Evolutionary conservation across 2,797 vertebrate species (phyloP).

Genomic region (Syngnathus acus): DNA sequence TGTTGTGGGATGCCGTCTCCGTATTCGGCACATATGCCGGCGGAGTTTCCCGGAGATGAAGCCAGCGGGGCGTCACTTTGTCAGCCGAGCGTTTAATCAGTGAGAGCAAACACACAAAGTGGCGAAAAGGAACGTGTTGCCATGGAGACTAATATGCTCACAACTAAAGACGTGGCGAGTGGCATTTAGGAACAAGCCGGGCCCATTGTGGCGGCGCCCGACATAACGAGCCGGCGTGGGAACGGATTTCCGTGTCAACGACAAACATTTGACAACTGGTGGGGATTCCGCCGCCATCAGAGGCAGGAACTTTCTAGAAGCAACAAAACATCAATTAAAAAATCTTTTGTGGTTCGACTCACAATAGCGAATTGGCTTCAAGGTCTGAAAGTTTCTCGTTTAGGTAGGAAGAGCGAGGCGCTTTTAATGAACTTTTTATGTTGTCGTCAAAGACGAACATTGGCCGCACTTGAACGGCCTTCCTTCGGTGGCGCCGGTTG

Average conservation of each 20-base stretch:
- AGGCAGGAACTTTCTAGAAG: not conserved
- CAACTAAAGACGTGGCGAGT: constrained; percentile 41
- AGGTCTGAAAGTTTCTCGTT: not conserved
- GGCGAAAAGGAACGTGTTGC: constrained; percentile 60
- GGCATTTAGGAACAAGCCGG: constrained; percentile 54
- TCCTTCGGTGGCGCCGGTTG: not conserved
- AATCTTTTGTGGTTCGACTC: no score
- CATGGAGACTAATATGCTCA: constrained; percentile 64
- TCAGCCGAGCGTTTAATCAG: constrained; percentile 47
- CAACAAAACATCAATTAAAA: not conserved
- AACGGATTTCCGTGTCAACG: constrained; percentile 9
- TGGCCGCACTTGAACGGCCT: not conserved
- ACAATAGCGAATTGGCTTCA: not conserved
- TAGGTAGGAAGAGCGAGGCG: not conserved
- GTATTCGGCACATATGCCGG: constrained; percentile 36
- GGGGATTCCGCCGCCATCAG: not conserved
- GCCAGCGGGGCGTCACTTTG: constrained; percentile 52
- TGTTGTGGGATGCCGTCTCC: constrained; percentile 8
- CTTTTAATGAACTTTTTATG: constrained; percentile 1
- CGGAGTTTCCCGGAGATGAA: constrained; percentile 42
- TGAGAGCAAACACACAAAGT: constrained; percentile 52
- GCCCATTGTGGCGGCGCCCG: constrained; percentile 44
- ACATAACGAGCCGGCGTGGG: constrained; percentile 53
- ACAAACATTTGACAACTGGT: constrained; percentile 8
- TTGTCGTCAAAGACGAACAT: not conserved